phyloP scores from a whole-genome alignment of 2,797 vertebrate genomes.

The Falco novaeseelandiae region DNA sequence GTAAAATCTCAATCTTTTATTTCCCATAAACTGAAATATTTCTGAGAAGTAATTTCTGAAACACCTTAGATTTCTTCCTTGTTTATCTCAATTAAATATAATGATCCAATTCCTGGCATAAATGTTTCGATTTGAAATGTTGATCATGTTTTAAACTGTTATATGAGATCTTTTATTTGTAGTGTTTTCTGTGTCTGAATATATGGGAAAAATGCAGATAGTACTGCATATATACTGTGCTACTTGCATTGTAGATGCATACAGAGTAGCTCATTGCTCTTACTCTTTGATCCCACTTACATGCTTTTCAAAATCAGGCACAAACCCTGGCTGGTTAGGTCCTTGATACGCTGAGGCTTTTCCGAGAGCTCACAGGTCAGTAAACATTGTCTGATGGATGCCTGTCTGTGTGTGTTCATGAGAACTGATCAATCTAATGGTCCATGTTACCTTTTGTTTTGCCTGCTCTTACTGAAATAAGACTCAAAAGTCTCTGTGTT shows the following conservation, averaged over 20 bases:
- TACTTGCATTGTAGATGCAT: accelerated
- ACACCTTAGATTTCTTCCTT: not conserved
- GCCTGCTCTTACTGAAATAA: not conserved
- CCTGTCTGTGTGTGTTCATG: not conserved
- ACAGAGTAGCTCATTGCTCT: not conserved
- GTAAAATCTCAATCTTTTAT: not conserved
- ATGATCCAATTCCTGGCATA: not conserved
- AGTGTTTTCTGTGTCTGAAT: not conserved
- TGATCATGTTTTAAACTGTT: not conserved
- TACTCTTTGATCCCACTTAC: not conserved
- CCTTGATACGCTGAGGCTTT: conserved; percentile 6
- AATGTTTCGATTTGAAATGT: not conserved
- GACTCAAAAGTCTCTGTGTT: not conserved
- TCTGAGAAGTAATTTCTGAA: not conserved
- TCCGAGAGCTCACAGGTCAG: conserved; percentile 31
- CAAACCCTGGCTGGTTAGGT: not conserved
- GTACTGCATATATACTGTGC: not conserved
- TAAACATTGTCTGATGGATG: conserved; percentile 44
- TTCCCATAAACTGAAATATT: not conserved
- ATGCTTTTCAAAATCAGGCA: not conserved
- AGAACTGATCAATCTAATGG: conserved; percentile 16
- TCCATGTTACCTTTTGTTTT: not conserved
- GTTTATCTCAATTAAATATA: not conserved
- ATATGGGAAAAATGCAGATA: not conserved
- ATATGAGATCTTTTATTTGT: not conserved